Evolutionary conservation across 2,797 vertebrate species (phyloP), one percentile per base, ranked within the genome.

Genomic region (Bovichtus diacanthus): DNA sequence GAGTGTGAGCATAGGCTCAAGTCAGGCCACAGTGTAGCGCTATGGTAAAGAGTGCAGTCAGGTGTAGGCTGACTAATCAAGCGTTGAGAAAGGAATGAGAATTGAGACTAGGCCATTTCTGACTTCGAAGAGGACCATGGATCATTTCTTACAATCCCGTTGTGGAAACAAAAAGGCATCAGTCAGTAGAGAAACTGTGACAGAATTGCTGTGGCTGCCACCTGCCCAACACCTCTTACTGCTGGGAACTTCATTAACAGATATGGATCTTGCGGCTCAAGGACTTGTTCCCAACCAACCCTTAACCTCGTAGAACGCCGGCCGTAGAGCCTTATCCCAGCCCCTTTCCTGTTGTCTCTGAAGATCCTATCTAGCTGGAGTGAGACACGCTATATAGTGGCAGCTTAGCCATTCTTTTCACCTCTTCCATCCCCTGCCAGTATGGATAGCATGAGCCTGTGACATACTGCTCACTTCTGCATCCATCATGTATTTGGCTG

Each of bases 241-340:
- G 73, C 80, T 21, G 19, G 69, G 86, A 84, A 92, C 86, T 90
- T 91, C 86, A 92, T 93, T 91, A 92, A 89, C 86, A 93, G 90
- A 93, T 89, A 93, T 54, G 82, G 82, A 92, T 92, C 88, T 91
- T 34, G 44, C 83, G 63, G 75, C 79, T 90, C 81, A 76, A 88
- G 83, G 81, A 88, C 87, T 78, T 79, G 76, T 87, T 90, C 41
- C 78, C 51, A 84, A 87, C 72, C 89, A 84, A 90, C 81, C 84
- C 76, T 84, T 88, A 84, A 82, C 87, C 83, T 86, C 76, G 73
- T 29, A 71, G 74, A 83, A 85, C 10, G 64, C 27, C 6, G 10
- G 58, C 64, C 49, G 18, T 25, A 54, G 69, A 82, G 70, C 60
- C 47, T 74, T 70, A 90, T 81, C 80, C 81, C 39, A 66, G 34